Percentiles rank a stretch among this genome's conserved stretches.
Evolutionary conservation across 2,888 invertebrate genomes (phyloP).

Genomic region (Eristalis tenax): DNA sequence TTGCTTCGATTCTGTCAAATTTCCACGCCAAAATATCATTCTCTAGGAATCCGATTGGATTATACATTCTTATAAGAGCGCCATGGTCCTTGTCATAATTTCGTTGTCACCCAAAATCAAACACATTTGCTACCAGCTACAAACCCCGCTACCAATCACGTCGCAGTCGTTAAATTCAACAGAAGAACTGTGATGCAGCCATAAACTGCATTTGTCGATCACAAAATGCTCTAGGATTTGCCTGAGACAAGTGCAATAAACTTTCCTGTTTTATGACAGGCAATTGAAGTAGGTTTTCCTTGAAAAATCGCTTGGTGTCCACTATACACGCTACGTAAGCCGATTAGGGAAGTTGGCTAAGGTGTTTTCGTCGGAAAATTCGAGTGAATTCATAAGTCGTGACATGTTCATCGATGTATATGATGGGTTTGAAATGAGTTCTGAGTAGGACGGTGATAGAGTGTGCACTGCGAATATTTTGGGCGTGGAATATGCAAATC

Average conservation of each 20-base stretch:
- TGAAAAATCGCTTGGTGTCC: background rate
- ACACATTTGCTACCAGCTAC: background rate
- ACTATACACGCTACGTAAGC: background rate
- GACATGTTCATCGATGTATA: background rate
- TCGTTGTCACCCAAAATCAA: background rate
- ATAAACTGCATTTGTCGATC: background rate
- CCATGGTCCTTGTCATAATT: background rate
- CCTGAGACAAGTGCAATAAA: background rate
- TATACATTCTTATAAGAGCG: background rate
- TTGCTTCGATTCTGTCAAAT: too few species aligned
- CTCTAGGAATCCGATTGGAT: too few species aligned
- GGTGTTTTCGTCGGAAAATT: background rate
- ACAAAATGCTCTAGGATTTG: background rate
- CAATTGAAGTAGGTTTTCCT: background rate
- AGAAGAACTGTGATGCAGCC: background rate
- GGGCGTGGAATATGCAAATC: too few species aligned
- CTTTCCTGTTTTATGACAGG: background rate
- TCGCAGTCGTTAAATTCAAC: background rate
- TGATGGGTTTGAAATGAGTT: background rate
- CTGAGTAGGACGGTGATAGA: too few species aligned
- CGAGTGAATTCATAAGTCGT: background rate
- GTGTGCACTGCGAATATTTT: too few species aligned
- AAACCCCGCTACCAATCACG: background rate
- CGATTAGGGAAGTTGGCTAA: background rate
- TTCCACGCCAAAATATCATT: too few species aligned